Percentiles rank a stretch among this genome's conserved stretches.
Conservation (phyloP, 2,113 vertebrate genomes). For the Psettodes erumei region DNA sequence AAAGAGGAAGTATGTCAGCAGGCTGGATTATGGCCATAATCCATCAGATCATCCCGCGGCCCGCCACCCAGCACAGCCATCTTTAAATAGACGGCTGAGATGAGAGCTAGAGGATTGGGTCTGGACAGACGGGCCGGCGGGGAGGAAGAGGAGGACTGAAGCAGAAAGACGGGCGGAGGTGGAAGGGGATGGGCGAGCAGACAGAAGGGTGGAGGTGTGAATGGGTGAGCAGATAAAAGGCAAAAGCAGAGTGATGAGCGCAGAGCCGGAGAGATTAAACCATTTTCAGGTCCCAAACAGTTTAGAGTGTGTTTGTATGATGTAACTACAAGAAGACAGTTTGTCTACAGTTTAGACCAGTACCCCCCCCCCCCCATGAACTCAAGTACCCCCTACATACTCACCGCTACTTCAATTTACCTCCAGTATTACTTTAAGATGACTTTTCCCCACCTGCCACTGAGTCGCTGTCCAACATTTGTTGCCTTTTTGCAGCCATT, state of each 20-base stretch:
- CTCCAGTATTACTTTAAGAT: not conserved
- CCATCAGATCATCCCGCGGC: slow-evolving; percentile 78
- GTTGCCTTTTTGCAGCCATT: too few species aligned
- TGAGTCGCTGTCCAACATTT: too few species aligned
- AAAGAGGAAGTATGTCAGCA: slow-evolving; percentile 72
- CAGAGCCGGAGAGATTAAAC: slow-evolving; percentile 26
- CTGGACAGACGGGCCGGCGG: slow-evolving; percentile 23
- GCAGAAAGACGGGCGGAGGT: not conserved
- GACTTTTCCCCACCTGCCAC: too few species aligned
- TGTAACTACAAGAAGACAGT: slow-evolving; percentile 13
- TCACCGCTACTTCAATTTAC: not conserved
- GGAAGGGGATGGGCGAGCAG: not conserved
- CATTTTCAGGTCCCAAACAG: slow-evolving; percentile 6
- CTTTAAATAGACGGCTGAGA: slow-evolving; percentile 79
- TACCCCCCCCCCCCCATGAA: not conserved
- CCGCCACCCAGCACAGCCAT: slow-evolving; percentile 66
- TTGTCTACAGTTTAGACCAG: not conserved
- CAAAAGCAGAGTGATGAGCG: slow-evolving; percentile 18
- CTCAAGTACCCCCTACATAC: not conserved
- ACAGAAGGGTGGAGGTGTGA: slow-evolving; percentile 9
- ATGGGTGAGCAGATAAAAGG: slow-evolving; percentile 31
- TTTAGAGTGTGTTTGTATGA: slow-evolving; percentile 11
- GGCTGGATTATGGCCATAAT: slow-evolving; percentile 82
- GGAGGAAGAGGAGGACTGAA: slow-evolving; percentile 32
- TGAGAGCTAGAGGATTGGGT: slow-evolving; percentile 63